phyloP scores from a whole-genome alignment of 1,140 invertebrate species.

The Tachypleus tridentatus region DNA sequence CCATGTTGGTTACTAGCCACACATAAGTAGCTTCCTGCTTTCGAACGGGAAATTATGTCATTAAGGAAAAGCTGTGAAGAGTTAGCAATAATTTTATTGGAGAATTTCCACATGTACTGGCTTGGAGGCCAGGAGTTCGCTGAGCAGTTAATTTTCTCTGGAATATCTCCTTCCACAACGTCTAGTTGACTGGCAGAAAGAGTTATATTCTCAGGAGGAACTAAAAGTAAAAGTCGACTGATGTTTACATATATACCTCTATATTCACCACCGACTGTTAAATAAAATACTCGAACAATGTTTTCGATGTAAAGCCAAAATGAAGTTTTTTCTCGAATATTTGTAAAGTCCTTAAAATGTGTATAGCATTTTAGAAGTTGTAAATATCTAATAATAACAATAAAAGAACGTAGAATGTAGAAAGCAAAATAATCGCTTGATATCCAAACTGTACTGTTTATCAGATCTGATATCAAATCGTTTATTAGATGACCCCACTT shows the following conservation, averaged over 20 bases:
- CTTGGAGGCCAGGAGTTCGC: slow-evolving; percentile 59
- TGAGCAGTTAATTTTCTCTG: slow-evolving; percentile 58
- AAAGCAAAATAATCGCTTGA: too few relatives aligned
- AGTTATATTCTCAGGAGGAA: slow-evolving; percentile 70
- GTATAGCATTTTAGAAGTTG: neutral
- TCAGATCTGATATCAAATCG: too few relatives aligned
- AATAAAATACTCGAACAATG: neutral
- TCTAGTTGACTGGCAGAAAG: slow-evolving; percentile 55
- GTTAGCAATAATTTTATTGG: slow-evolving; percentile 12
- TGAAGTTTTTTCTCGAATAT: neutral
- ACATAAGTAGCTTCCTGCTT: slow-evolving; percentile 58
- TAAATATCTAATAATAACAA: too few relatives aligned
- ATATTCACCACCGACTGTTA: neutral
- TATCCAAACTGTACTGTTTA: too few relatives aligned
- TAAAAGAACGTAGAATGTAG: too few relatives aligned
- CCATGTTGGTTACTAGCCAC: slow-evolving; percentile 64
- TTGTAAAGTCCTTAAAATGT: neutral
- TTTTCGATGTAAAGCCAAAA: neutral
- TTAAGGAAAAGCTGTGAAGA: slow-evolving; percentile 33
- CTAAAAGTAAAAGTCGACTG: slow-evolving; percentile 38
- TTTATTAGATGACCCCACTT: too few relatives aligned
- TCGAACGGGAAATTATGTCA: slow-evolving; percentile 41
- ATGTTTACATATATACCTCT: neutral
- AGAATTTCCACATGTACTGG: slow-evolving; percentile 46
- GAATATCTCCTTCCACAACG: slow-evolving; percentile 61